Percentiles rank a stretch among this genome's conserved stretches.
phyloP scores from a whole-genome alignment of 2,113 vertebrate species.

The Phaethornis superciliosus region DNA sequence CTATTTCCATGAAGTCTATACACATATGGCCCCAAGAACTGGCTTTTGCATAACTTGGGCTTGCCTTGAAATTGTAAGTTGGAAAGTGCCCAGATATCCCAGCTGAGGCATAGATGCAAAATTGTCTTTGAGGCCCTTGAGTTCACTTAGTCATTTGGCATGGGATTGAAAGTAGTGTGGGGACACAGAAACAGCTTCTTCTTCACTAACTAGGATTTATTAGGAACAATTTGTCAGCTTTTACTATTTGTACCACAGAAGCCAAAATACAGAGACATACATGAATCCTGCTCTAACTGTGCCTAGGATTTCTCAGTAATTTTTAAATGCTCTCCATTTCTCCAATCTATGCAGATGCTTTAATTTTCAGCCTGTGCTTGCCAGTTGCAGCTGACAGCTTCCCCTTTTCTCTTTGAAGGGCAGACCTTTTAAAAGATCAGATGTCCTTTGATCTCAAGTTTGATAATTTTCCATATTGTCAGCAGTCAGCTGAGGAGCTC shows the following conservation, averaged over 20 bases:
- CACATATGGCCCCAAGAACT: neutral
- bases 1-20: neutral
- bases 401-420: constrained; percentile 35
- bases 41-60: neutral
- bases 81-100: neutral
- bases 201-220: neutral
- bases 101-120: neutral
- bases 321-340: neutral
- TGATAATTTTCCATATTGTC: constrained; percentile 1
- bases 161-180: neutral
- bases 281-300: neutral
- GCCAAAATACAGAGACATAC: neutral
- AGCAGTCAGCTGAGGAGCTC: neutral
- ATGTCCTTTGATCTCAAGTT: neutral
- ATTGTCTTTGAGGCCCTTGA: neutral
- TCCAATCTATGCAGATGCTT: neutral
- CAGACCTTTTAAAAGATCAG: constrained; percentile 41
- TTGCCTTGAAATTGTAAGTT: neutral
- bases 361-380: neutral
- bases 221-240: neutral
- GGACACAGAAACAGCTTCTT: neutral
- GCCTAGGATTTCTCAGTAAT: neutral
- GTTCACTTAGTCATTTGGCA: neutral
- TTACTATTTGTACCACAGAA: neutral
- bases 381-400: neutral